Conservation (phyloP, 2,888 invertebrate genomes). For the Listrodromus nycthemerus region DNA sequence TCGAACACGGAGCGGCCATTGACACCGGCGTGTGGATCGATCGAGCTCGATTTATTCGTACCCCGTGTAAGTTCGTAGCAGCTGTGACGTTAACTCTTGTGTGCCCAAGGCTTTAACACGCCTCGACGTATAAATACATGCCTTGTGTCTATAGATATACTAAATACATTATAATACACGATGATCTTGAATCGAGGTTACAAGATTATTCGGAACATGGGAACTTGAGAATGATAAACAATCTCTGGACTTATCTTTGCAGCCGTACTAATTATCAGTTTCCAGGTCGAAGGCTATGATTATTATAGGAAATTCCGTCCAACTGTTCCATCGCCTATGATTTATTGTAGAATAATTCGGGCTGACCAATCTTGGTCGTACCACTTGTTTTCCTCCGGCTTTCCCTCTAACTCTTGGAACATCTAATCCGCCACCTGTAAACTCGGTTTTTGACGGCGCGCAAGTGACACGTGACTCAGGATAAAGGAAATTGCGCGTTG, state of each 20-base stretch:
- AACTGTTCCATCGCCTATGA: too few species aligned
- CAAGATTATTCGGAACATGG: not conserved
- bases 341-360: too few species aligned
- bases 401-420: not conserved
- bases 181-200: not conserved
- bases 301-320: not conserved
- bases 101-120: conserved; percentile 8
- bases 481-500: not conserved
- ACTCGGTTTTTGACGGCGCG: not conserved
- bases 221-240: conserved; percentile 2
- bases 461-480: not conserved
- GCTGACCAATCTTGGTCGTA: too few species aligned
- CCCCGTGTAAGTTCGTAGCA: conserved; percentile 40
- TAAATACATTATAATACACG: not conserved
- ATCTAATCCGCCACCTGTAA: not conserved
- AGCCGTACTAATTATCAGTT: not conserved
- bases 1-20: conserved; percentile 70
- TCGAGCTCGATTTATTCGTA: conserved; percentile 75
- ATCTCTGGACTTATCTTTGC: not conserved
- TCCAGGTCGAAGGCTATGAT: not conserved
- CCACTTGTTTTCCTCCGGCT: too few species aligned
- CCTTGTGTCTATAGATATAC: not conserved
- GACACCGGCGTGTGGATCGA: conserved; percentile 74
- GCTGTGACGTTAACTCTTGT: conserved; percentile 35
- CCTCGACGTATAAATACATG: not conserved